Conservation (phyloP, 2,797 vertebrate genomes). For the Varecia variegata region DNA sequence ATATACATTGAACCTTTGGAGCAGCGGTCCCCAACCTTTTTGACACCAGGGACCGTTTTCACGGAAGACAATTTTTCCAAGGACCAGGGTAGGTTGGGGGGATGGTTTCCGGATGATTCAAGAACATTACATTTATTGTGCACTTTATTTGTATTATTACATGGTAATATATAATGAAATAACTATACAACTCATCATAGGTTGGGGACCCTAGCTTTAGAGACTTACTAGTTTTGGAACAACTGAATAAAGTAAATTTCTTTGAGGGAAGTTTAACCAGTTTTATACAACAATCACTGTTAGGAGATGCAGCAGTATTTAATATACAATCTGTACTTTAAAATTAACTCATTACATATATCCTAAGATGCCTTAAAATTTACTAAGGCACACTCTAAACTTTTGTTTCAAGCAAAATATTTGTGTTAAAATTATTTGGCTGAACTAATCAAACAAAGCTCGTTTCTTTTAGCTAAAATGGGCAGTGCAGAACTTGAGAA, state of each 20-base stretch:
- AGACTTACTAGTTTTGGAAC: constrained; percentile 22
- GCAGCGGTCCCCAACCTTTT: no score
- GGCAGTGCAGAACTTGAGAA: neutral
- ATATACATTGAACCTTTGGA: neutral
- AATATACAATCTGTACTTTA: neutral
- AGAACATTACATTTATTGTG: no score
- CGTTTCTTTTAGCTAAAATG: neutral
- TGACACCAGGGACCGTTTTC: no score
- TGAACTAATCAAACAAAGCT: constrained; percentile 22
- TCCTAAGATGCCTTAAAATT: neutral
- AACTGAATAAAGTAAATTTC: constrained; percentile 5
- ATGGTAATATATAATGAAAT: no score
- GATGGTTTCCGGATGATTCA: no score
- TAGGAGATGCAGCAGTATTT: neutral
- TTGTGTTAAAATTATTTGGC: neutral
- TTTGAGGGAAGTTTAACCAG: neutral
- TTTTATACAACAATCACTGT: neutral
- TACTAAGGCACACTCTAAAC: neutral
- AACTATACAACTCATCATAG: no score
- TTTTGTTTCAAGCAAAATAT: constrained; percentile 14
- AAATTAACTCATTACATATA: neutral
- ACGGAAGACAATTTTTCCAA: no score
- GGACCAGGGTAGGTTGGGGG: no score
- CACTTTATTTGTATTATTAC: no score
- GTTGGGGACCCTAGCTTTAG: neutral